Base-by-base conservation (phyloP, 2,888 invertebrate species). In the Aleiodes alternator region DNA sequence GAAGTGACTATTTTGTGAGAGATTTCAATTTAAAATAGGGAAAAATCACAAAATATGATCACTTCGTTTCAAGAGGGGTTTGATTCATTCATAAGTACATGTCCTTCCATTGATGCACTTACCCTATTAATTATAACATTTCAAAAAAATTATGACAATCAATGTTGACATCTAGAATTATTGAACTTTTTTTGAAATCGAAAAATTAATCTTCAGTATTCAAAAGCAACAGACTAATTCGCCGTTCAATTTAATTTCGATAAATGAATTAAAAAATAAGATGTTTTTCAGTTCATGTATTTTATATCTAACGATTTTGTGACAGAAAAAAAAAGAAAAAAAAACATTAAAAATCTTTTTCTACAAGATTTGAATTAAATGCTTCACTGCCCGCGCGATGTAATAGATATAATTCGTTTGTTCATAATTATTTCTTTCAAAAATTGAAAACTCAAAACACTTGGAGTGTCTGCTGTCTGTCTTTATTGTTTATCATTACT, bases 301-400 rank as follows among this genome's bases (percentile, higher is more conserved):
- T 61, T 43, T 11, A 43, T 64, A 61, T 64, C 43, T 64, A 48
- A 23, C 23, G 12, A 64, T 16, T 43, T 8, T 11, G 48, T 43
- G 48, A 43, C 14, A 16, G 16, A 55, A 55, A 55, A 8, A 16
- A 61, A 14, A 51, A 9, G 12, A 43, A 64, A 64, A 64, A 61
- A 38, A n/a, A 16, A 61, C 8, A 43, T 43, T 61, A 14, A 43
- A 64, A 64, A 64, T 8, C 8, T 16, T 38, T 43, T 48, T 43
- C 64, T 64, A 64, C 64, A 48, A 43, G 43, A 64, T 12, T 48
- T 48, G 64, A 48, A 64, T 55, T 43, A 64, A 64, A 64, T 64
- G 64, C 43, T 64, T 64, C 64, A 64, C 64, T 64, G 64, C 64
- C 64, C 23, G 43, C 64, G 64, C 64, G 43, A 64, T 48, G 6